Conservation (phyloP, 2,888 invertebrate genomes). For the Calliphora vomitoria region DNA sequence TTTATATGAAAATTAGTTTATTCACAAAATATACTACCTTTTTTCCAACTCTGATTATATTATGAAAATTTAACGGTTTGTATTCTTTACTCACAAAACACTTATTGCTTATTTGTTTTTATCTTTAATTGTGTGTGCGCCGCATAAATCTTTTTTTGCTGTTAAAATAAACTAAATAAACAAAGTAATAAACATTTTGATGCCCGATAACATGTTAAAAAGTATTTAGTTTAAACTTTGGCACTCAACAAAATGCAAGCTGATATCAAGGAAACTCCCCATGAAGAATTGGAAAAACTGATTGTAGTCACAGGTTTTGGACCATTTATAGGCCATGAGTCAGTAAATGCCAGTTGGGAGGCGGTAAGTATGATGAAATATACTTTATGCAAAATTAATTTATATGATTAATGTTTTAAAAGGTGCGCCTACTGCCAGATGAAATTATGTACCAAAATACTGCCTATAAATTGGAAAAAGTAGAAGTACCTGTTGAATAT, state of each 20-base stretch:
- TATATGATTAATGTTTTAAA: neutral
- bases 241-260: neutral
- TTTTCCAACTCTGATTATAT: too few relatives aligned
- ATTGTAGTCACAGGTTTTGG: constrained; percentile 91
- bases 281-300: constrained; percentile 74
- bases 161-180: neutral
- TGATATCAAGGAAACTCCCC: constrained; percentile 3
- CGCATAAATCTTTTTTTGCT: neutral
- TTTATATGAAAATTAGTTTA: too few relatives aligned
- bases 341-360: constrained; percentile 91
- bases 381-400: neutral
- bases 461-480: constrained; percentile 85
- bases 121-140: neutral
- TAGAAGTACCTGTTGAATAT: constrained; percentile 88
- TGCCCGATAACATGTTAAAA: constrained; percentile 6
- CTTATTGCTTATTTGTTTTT: too few relatives aligned
- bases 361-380: constrained; percentile 85
- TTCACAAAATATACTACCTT: too few relatives aligned
- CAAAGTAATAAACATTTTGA: neutral
- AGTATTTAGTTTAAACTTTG: neutral
- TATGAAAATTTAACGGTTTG: too few relatives aligned
- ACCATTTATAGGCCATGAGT: constrained; percentile 88
- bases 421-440: constrained; percentile 85
- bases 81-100: too few relatives aligned
- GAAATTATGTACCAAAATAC: constrained; percentile 80